phyloP scores from a whole-genome alignment of 2,113 vertebrate genomes.

The Spheniscus mendiculus region DNA sequence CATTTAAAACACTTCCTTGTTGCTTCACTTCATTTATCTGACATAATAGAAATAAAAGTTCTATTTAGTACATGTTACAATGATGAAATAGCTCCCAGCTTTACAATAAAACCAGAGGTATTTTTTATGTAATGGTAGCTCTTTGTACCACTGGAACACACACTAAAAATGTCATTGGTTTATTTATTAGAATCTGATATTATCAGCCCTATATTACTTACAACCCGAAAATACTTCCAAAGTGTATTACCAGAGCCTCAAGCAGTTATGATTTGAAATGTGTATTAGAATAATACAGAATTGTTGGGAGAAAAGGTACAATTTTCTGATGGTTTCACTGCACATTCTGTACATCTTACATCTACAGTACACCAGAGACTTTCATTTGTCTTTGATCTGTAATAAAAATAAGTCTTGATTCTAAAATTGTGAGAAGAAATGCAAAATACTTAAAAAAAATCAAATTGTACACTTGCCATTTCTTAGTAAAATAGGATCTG shows the following conservation, averaged over 20 bases:
- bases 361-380: background rate
- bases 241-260: background rate
- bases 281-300: background rate
- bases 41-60: slow-evolving; percentile 67
- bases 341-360: background rate
- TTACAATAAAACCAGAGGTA: slow-evolving; percentile 56
- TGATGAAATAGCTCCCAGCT: slow-evolving; percentile 40
- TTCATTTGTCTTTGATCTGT: background rate
- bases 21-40: slow-evolving; percentile 71
- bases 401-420: background rate
- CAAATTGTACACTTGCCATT: background rate
- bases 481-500: background rate
- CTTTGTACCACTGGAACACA: slow-evolving; percentile 1
- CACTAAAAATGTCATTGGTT: slow-evolving; percentile 26
- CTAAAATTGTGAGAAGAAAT: background rate
- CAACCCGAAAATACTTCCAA: background rate
- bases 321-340: background rate
- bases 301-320: background rate
- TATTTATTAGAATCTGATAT: slow-evolving; percentile 38
- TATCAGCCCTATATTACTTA: background rate
- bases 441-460: background rate
- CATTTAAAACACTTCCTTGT: slow-evolving; percentile 58
- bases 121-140: slow-evolving; percentile 41
- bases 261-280: background rate
- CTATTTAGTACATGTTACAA: slow-evolving; percentile 35